Conservation (phyloP, 2,113 vertebrate species). For the Panthera leo region DNA sequence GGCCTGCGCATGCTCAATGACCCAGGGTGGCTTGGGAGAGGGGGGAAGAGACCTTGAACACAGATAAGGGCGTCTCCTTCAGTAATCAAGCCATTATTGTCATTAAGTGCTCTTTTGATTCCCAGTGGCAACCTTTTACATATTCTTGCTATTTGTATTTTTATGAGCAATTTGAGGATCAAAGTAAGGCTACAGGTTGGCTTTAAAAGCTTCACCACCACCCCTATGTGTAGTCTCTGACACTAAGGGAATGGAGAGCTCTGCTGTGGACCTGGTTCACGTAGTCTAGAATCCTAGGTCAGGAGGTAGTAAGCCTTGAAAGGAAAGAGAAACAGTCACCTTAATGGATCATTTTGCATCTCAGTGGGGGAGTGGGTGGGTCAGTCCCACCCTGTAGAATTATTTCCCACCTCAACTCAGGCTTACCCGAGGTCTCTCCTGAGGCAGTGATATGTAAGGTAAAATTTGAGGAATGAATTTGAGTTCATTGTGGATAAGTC, state of each 20-base stretch:
- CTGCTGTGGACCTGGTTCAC: accelerated
- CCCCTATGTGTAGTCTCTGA: no score
- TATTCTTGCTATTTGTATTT: background rate
- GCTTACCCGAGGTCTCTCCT: background rate
- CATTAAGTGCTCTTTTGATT: no score
- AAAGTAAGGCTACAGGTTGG: background rate
- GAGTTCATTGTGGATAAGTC: background rate
- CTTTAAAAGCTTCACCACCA: background rate
- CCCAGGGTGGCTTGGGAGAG: accelerated
- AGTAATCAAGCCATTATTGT: accelerated
- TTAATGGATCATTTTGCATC: background rate
- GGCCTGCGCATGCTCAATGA: accelerated
- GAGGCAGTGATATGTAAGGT: background rate
- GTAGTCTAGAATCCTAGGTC: accelerated
- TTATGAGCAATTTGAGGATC: background rate
- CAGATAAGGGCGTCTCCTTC: accelerated
- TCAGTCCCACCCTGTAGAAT: background rate
- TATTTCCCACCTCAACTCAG: background rate
- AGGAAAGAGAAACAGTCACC: background rate
- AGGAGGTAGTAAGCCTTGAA: background rate
- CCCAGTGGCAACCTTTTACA: background rate
- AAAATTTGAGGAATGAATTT: background rate
- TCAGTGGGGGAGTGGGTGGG: background rate
- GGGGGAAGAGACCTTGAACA: accelerated
- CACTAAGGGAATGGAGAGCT: no score